phyloP scores from a whole-genome alignment of 2,113 vertebrate species.

The Bujurquina vittata region DNA sequence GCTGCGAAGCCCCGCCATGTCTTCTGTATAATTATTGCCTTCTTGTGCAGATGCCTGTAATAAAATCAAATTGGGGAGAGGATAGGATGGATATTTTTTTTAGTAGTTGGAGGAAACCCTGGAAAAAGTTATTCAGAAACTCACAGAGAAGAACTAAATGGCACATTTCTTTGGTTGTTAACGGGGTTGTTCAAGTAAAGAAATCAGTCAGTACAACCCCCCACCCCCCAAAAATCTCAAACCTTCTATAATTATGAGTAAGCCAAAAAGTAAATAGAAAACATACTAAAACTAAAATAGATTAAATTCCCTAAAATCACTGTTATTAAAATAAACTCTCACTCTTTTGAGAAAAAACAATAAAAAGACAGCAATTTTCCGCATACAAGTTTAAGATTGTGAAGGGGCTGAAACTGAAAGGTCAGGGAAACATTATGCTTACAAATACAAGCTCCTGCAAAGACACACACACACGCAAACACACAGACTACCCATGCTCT shows the following conservation, averaged over 20 bases:
- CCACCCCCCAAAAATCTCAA: background rate
- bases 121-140: constrained; percentile 30
- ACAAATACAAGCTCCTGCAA: constrained; percentile 40
- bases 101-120: constrained; percentile 21
- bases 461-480: constrained; percentile 30
- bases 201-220: background rate
- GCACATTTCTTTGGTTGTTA: constrained; percentile 4
- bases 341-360: background rate
- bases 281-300: background rate
- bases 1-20: constrained; percentile 88
- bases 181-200: background rate
- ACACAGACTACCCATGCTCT: constrained; percentile 43
- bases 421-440: constrained; percentile 58
- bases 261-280: background rate
- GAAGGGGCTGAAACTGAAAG: constrained; percentile 62
- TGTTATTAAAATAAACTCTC: background rate
- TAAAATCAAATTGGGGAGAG: constrained; percentile 65
- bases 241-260: background rate
- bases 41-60: constrained; percentile 85
- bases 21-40: constrained; percentile 87
- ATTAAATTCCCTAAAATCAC: background rate
- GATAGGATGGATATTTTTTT: constrained; percentile 34
- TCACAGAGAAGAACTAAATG: constrained; percentile 11
- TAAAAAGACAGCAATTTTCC: constrained; percentile 12
- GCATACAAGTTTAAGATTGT: constrained; percentile 30